These are phyloP conservation scores for Dioctria linearis DNA, from an alignment of 2,888 invertebrate species.

Conservation along the genomic window DNA sequence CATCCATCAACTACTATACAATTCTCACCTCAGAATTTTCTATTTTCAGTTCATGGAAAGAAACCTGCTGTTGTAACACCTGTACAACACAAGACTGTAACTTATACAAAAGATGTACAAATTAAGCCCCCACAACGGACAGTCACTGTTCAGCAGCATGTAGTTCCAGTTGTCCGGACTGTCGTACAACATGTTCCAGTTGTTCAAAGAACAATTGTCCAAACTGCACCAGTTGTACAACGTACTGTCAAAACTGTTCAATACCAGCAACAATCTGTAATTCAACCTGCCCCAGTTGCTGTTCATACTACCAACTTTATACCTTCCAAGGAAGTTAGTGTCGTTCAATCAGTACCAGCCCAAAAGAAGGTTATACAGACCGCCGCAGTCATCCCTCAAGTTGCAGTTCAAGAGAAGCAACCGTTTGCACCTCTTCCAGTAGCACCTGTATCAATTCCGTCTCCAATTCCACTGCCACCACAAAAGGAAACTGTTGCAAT, in stretches of 20 bases:
- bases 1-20: neutral
- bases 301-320: conserved; percentile 9
- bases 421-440: neutral
- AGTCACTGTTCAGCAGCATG: conserved; percentile 17
- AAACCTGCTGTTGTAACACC: conserved; percentile 20
- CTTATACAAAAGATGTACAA: neutral
- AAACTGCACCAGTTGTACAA: conserved; percentile 30
- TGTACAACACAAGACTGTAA: conserved; percentile 19
- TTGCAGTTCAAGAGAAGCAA: conserved; percentile 10
- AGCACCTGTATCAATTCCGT: neutral
- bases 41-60: conserved; percentile 21
- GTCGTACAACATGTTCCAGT: conserved; percentile 29
- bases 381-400: neutral
- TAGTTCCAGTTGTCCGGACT: conserved; percentile 34
- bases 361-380: conserved; percentile 33
- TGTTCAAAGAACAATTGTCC: conserved; percentile 23
- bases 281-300: conserved; percentile 7
- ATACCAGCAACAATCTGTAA: conserved; percentile 15
- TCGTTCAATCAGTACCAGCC: conserved; percentile 10
- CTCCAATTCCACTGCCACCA: neutral
- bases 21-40: neutral
- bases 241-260: conserved; percentile 36
- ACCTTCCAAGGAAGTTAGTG: conserved; percentile 21
- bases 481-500: conserved; percentile 9
- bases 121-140: conserved; percentile 20